Evolutionary conservation across 2,797 vertebrate species (phyloP).

Genomic region (Sus cebifrons): DNA sequence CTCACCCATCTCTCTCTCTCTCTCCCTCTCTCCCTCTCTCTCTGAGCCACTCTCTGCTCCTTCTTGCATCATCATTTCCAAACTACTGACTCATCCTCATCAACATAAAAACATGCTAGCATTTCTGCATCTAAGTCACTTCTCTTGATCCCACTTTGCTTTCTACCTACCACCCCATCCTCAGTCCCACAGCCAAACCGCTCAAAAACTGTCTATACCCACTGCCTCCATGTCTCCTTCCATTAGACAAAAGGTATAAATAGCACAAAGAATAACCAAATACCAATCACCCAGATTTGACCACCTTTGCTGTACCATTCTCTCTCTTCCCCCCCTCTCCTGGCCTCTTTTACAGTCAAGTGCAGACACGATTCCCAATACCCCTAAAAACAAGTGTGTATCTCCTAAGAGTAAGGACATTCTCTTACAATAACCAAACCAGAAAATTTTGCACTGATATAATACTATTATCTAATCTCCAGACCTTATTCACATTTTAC

Average conservation of each 20-base stretch:
- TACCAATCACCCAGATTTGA: not conserved
- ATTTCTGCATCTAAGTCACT: not conserved
- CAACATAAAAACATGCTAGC: not conserved
- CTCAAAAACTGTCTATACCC: not conserved
- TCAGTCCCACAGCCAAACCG: not conserved
- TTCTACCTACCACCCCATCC: not conserved
- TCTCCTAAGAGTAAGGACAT: constrained; percentile 10
- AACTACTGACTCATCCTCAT: not conserved
- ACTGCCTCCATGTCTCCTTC: not conserved
- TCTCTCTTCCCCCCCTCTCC: not conserved
- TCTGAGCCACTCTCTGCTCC: not conserved
- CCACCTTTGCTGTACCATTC: not conserved
- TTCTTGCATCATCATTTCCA: not conserved
- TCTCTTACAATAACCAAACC: not conserved
- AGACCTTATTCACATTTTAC: not conserved
- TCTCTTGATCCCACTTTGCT: not conserved
- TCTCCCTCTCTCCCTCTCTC: too few species aligned
- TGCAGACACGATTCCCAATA: not conserved
- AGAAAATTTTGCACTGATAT: not conserved
- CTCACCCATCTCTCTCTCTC: not conserved
- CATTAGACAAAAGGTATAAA: not conserved
- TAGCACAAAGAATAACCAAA: not conserved
- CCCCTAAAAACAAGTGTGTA: not conserved
- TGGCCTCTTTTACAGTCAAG: not conserved
- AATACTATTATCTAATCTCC: not conserved